A percentile compares a stretch with the other conserved stretches of the same genome.
Conservation (phyloP, 2,888 invertebrate genomes). For the Cybosia mesomella region DNA sequence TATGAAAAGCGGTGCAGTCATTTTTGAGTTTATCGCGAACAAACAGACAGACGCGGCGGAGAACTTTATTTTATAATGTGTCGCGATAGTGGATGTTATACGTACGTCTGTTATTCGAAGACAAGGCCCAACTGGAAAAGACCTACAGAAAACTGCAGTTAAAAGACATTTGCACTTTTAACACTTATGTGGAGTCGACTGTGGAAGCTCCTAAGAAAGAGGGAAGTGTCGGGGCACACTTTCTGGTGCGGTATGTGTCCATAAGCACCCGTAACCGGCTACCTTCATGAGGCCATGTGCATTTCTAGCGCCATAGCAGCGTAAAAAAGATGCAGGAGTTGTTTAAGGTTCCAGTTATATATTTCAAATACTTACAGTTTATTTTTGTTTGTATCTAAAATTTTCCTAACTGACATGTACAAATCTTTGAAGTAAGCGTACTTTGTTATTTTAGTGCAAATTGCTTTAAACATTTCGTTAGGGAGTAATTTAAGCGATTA, state of each 20-base stretch:
- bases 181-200: background rate
- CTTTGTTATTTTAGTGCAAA: conserved; percentile 17
- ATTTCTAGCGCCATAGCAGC: conserved; percentile 6
- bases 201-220: background rate
- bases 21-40: no score
- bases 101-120: no score
- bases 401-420: conserved; percentile 6
- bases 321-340: conserved; percentile 1
- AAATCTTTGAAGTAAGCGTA: conserved; percentile 14
- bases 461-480: conserved; percentile 15
- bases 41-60: no score
- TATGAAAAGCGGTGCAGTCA: no score
- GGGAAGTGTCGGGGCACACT: background rate
- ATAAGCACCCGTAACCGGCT: conserved; percentile 15
- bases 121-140: no score
- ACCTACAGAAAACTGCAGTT: no score
- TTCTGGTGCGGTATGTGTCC: conserved; percentile 1
- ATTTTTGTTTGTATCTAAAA: conserved; percentile 16
- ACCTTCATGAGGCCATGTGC: background rate
- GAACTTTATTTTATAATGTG: no score
- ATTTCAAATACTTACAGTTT: conserved; percentile 17
- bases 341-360: conserved; percentile 5
- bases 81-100: no score
- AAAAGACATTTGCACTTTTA: no score
- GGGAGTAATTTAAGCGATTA: conserved; percentile 20